These are phyloP conservation scores for Pherbina coryleti DNA, from an alignment of 2,888 invertebrate genomes.

Conservation along the genomic window DNA sequence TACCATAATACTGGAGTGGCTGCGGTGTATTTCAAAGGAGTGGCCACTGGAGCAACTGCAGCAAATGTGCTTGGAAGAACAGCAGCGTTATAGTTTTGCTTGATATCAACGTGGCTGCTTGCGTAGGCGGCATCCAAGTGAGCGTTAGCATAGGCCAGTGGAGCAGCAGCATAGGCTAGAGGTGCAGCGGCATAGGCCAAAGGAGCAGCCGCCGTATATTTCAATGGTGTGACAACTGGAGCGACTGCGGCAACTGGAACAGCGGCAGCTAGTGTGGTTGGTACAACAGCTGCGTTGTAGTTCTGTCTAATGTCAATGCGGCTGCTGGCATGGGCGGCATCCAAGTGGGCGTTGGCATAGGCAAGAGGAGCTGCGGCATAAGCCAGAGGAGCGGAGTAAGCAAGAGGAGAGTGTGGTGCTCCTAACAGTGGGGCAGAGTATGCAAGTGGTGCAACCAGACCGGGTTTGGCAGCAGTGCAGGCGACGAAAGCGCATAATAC, in stretches of 20 bases:
- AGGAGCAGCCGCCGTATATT: constrained; percentile 44
- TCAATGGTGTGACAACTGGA: constrained; percentile 32
- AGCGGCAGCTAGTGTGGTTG: constrained; percentile 40
- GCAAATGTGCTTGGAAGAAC: constrained; percentile 36
- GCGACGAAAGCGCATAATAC: constrained; percentile 46
- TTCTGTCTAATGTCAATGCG: constrained; percentile 43
- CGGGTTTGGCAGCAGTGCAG: constrained; percentile 46
- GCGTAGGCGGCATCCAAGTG: constrained; percentile 42
- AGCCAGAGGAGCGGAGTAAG: constrained; percentile 29
- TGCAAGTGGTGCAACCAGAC: constrained; percentile 24
- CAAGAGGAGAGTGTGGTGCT: constrained; percentile 30
- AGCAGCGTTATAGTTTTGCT: constrained; percentile 45
- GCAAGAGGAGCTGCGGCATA: constrained; percentile 41
- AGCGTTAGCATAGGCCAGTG: constrained; percentile 42
- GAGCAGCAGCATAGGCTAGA: constrained; percentile 37
- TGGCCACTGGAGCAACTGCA: constrained; percentile 35
- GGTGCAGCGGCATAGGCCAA: constrained; percentile 42
- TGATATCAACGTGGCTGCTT: constrained; percentile 41
- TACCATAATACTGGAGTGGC: constrained; percentile 22
- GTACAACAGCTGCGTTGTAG: constrained; percentile 41
- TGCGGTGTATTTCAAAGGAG: constrained; percentile 33
- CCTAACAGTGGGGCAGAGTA: constrained; percentile 24
- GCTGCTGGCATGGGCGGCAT: constrained; percentile 41
- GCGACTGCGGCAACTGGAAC: constrained; percentile 39
- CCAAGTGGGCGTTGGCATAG: constrained; percentile 42